These are phyloP conservation scores for Corythoichthys haematopterus DNA, from an alignment of 2,113 vertebrate species.

Conservation along the genomic window DNA sequence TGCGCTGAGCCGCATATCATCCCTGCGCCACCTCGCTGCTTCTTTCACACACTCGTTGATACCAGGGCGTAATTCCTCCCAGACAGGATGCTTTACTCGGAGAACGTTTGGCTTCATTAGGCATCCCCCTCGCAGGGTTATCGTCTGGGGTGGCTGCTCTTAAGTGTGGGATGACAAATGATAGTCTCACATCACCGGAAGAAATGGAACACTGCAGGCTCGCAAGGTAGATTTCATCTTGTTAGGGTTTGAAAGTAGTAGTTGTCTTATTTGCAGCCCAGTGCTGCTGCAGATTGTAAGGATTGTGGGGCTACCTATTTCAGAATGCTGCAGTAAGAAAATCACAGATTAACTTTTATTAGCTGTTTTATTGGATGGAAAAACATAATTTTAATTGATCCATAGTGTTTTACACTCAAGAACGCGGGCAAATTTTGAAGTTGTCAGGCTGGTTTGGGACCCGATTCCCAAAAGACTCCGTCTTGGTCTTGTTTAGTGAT, in stretches of 20 bases:
- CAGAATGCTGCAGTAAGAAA: too few species aligned
- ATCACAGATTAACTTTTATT: too few species aligned
- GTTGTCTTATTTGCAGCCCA: neutral
- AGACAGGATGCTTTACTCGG: slow-evolving; percentile 36
- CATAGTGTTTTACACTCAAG: too few species aligned
- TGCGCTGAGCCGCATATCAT: slow-evolving; percentile 45
- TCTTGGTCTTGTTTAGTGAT: too few species aligned
- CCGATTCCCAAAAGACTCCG: too few species aligned
- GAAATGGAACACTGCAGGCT: slow-evolving; percentile 7
- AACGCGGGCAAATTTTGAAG: too few species aligned
- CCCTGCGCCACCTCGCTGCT: slow-evolving; percentile 43
- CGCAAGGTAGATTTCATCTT: neutral
- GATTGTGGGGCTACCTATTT: too few species aligned
- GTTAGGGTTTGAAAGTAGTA: neutral
- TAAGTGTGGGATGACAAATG: slow-evolving; percentile 41
- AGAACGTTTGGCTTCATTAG: slow-evolving; percentile 58
- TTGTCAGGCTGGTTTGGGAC: too few species aligned
- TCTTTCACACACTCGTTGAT: slow-evolving; percentile 40
- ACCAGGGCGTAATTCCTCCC: slow-evolving; percentile 43
- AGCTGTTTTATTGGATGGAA: too few species aligned
- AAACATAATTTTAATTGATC: too few species aligned
- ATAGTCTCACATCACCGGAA: slow-evolving; percentile 21
- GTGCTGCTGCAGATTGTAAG: neutral
- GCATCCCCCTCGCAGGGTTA: slow-evolving; percentile 31
- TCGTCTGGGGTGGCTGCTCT: slow-evolving; percentile 34